phyloP scores from a whole-genome alignment of 2,888 invertebrate species.

The Luperina testacea region DNA sequence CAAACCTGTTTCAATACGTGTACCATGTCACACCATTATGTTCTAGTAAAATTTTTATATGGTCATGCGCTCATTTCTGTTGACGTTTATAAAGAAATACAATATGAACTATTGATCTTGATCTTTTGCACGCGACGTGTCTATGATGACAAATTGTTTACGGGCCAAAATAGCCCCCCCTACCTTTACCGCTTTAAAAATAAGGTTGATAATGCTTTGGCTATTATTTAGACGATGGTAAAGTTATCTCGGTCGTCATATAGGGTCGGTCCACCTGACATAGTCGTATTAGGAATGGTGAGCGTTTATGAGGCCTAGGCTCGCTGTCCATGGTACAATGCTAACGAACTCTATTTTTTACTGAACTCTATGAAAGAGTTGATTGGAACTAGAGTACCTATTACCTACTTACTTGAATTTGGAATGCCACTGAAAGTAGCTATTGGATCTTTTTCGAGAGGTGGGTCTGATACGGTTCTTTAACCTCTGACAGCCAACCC shows the following conservation, averaged over 20 bases:
- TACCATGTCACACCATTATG: constrained; percentile 60
- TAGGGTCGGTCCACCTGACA: constrained; percentile 83
- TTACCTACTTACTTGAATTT: constrained; percentile 21
- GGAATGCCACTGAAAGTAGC: not conserved
- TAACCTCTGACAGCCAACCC: too few species aligned
- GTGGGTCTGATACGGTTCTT: not conserved
- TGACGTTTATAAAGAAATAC: constrained; percentile 83
- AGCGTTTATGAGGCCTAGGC: constrained; percentile 78
- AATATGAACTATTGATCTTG: constrained; percentile 81
- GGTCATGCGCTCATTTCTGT: constrained; percentile 84
- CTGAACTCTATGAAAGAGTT: constrained; percentile 51
- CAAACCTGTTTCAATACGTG: constrained; percentile 59
- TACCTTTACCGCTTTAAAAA: constrained; percentile 25
- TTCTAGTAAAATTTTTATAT: constrained; percentile 66
- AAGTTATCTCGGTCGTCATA: constrained; percentile 58
- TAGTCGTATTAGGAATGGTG: constrained; percentile 83
- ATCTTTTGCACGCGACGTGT: constrained; percentile 81
- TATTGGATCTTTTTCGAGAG: not conserved
- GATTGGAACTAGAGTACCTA: constrained; percentile 24
- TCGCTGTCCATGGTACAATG: constrained; percentile 66
- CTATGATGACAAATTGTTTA: constrained; percentile 61
- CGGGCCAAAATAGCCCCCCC: not conserved
- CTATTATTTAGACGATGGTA: constrained; percentile 13
- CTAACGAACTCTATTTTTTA: constrained; percentile 66
- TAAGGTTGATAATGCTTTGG: constrained; percentile 57